A percentile compares a stretch with the other conserved stretches of the same genome.
Conservation (phyloP, 2,797 vertebrate species). For the Melanotaenia nigrans region DNA sequence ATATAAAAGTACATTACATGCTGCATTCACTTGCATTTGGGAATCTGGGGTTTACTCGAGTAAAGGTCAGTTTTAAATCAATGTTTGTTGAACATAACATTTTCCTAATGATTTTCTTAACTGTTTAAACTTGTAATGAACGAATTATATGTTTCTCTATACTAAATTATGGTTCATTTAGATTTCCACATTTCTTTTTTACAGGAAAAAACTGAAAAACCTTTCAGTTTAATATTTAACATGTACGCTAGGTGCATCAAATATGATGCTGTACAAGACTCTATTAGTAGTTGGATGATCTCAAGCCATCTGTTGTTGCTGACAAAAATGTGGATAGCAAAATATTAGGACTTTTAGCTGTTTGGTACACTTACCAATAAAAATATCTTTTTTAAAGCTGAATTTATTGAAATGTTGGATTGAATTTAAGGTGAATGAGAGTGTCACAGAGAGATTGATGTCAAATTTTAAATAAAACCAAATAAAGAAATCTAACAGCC, state of each 20-base stretch:
- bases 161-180: neutral
- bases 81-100: neutral
- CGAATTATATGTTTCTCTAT: too few species aligned
- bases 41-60: neutral
- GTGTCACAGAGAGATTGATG: too few species aligned
- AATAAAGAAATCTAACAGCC: too few species aligned
- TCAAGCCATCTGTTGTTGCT: neutral
- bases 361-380: neutral
- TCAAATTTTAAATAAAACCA: too few species aligned
- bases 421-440: too few species aligned
- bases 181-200: neutral
- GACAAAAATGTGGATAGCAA: neutral
- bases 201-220: neutral
- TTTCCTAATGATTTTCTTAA: neutral
- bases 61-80: too few species aligned
- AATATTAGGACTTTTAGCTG: neutral
- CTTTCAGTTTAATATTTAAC: neutral
- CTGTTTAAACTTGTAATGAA: too few species aligned
- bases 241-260: neutral
- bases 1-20: neutral
- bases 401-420: neutral
- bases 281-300: neutral
- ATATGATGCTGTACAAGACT: neutral
- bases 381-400: neutral
- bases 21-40: neutral